Base-by-base conservation (phyloP, 2,797 vertebrate species). In the Sebastes jordani region DNA sequence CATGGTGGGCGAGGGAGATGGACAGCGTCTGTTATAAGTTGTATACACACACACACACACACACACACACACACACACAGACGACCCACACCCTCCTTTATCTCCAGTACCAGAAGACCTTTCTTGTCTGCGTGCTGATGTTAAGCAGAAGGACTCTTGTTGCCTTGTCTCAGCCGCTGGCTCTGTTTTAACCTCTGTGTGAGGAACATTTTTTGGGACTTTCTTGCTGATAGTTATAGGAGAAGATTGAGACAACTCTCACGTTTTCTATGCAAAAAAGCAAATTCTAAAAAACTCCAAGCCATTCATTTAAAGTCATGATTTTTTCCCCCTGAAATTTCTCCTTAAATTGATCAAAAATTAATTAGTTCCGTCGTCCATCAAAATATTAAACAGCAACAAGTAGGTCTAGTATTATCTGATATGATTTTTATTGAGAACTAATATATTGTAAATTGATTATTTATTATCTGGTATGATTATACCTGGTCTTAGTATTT, bases 21-120 rank as follows among this genome's bases (percentile, higher is more conserved):
- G 93, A 93, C 92, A 89, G 23, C 7, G 78, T 89, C 88, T 93
- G 80, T 89, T 91, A 80, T 63, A 81, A 88, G 77, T 68, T 80
- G 83, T 82, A 55, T 3, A 60, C 42, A 76, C 77, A 61, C 73
- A 82, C 77, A 74, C 71, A 78, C 30, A 30, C 30, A 32, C 71
- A 78, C 72, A 81, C 73, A 88, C 76, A 73, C 34, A 79, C 79
- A 80, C 76, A 74, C 71, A 78, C 29, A 30, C 30, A 30, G 36
- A 42, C 1, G n/a, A 64, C 84, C 73, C 85, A 91, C 90, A 81
- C 89, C 86, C 90, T 76, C 81, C 70, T 88, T 92, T 93, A 94
- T 94, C 93, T 94, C 36, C 80, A 81, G 10, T 13, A 25, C 91
- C 92, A 92, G 93, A 93, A 78, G 90, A 89, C 91, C 85, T 25